A percentile compares a stretch with the other conserved stretches of the same genome.
phyloP scores from a whole-genome alignment of 2,113 vertebrate genomes.

The Aplodontia rufa region DNA sequence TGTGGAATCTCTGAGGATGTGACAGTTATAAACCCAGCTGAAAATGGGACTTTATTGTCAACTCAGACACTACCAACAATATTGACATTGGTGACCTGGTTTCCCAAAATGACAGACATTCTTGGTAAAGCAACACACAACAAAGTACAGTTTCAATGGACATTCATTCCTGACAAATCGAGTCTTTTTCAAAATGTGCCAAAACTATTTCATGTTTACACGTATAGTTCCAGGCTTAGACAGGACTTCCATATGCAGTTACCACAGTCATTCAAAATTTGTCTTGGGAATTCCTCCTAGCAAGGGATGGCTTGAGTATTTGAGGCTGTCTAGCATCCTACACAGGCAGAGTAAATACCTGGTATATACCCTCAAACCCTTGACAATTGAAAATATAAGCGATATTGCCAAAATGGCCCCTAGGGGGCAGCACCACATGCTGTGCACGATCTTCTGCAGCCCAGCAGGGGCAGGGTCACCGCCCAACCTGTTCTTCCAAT shows the following conservation, averaged over 20 bases:
- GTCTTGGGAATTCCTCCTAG: background rate
- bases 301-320: background rate
- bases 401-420: background rate
- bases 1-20: background rate
- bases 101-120: background rate
- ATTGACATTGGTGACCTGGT: background rate
- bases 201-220: background rate
- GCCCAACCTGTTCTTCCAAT: background rate
- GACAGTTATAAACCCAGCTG: background rate
- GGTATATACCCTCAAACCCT: background rate
- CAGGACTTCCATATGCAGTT: background rate
- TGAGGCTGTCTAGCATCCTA: background rate
- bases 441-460: background rate
- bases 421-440: background rate
- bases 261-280: background rate
- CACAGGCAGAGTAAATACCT: background rate
- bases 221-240: background rate
- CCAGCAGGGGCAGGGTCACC: background rate
- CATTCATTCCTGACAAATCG: background rate
- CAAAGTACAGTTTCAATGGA: background rate
- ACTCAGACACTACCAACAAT: background rate
- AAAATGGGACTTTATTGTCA: background rate
- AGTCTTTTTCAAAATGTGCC: background rate
- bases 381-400: background rate
- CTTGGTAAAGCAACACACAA: background rate